Conservation (phyloP, 2,888 invertebrate species). For the Taphrorychus bicolor region DNA sequence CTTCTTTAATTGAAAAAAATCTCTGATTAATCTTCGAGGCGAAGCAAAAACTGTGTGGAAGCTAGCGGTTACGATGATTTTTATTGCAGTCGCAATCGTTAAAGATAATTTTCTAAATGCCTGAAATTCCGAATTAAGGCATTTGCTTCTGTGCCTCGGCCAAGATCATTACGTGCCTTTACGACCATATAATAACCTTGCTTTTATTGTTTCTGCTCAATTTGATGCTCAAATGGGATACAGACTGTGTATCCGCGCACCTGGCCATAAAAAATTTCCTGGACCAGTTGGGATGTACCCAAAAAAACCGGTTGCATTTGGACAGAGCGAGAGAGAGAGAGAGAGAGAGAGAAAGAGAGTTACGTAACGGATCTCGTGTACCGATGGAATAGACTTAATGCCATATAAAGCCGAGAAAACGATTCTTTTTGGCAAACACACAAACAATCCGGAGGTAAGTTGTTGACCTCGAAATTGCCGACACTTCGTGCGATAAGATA, state of each 20-base stretch:
- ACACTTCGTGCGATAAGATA: not conserved
- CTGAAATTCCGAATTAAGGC: not conserved
- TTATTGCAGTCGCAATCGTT: not conserved
- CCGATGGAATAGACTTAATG: not conserved
- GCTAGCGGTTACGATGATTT: not conserved
- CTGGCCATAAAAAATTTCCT: not conserved
- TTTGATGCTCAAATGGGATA: not conserved
- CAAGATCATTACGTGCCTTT: too few relatives aligned
- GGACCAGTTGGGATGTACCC: not conserved
- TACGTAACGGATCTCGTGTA: not conserved
- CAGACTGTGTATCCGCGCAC: not conserved
- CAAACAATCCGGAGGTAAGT: not conserved
- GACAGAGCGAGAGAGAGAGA: too few relatives aligned
- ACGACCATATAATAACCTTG: not conserved
- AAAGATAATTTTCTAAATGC: not conserved
- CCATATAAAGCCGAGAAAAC: not conserved
- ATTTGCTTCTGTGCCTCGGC: not conserved
- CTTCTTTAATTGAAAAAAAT: not conserved
- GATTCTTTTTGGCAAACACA: not conserved
- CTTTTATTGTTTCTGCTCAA: not conserved
- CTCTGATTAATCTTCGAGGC: not conserved
- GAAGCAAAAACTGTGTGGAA: not conserved
- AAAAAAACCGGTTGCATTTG: not conserved
- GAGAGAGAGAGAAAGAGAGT: too few relatives aligned
- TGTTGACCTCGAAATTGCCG: not conserved